Conservation (phyloP, 2,113 vertebrate species). For the Epinephelus moara region DNA sequence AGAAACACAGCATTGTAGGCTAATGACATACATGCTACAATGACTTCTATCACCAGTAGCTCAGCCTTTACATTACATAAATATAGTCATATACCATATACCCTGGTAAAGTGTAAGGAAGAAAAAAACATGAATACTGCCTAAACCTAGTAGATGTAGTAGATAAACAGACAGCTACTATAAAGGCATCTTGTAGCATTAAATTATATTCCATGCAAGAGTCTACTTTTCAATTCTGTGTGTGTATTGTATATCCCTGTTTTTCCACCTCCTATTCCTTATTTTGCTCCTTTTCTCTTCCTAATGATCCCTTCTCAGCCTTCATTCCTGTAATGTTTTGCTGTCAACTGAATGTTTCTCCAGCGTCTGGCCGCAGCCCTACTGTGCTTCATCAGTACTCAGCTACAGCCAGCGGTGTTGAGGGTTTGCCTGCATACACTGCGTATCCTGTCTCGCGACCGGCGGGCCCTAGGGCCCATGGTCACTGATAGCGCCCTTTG, state of each 20-base stretch:
- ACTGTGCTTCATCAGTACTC: conserved; percentile 66
- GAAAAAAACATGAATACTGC: too few species aligned
- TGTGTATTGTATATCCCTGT: not conserved
- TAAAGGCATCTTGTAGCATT: not conserved
- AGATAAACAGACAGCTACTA: not conserved
- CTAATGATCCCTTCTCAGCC: not conserved
- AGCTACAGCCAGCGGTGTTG: conserved; percentile 66
- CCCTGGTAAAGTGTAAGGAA: too few species aligned
- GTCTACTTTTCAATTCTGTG: not conserved
- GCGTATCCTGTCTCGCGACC: conserved; percentile 78
- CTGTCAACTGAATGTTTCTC: not conserved
- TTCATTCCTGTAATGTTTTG: not conserved
- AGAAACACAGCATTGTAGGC: too few species aligned
- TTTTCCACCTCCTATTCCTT: not conserved
- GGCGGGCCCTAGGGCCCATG: conserved; percentile 70
- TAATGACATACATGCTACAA: too few species aligned
- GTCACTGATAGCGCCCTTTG: conserved; percentile 63
- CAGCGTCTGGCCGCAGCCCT: conserved; percentile 75
- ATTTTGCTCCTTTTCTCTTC: not conserved
- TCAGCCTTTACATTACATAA: too few species aligned
- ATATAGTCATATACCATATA: too few species aligned
- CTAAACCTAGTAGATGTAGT: too few species aligned
- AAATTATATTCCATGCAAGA: not conserved
- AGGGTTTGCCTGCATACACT: conserved; percentile 69
- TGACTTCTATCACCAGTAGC: too few species aligned